Conservation (phyloP, 2,797 vertebrate genomes). For the Xenentodon cancila region DNA sequence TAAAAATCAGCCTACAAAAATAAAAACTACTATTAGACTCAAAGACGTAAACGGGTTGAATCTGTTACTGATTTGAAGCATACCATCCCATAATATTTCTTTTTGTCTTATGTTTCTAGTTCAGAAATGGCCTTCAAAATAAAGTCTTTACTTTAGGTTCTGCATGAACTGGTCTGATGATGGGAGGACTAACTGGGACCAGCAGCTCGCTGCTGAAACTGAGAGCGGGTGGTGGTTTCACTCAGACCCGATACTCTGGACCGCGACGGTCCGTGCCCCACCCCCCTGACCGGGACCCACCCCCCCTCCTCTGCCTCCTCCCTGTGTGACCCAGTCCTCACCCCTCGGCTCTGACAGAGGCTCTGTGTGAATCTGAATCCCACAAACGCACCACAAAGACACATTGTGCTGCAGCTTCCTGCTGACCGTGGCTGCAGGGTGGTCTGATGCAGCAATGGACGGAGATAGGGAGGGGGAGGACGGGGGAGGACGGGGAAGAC, state of each 20-base stretch:
- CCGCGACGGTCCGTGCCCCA: background rate
- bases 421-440: constrained; percentile 20
- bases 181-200: background rate
- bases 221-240: background rate
- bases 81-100: no score
- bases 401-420: constrained; percentile 57
- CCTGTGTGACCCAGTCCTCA: background rate
- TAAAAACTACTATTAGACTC: no score
- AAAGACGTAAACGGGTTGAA: no score
- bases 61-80: no score
- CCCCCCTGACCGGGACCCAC: background rate
- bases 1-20: no score
- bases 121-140: no score
- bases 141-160: no score
- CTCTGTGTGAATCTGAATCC: constrained; percentile 43
- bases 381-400: constrained; percentile 51
- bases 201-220: background rate
- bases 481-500: background rate
- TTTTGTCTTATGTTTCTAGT: no score
- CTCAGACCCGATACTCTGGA: no score
- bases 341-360: constrained; percentile 26
- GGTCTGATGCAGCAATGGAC: constrained; percentile 16
- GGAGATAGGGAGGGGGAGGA: constrained; percentile 10
- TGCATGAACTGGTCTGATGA: no score
- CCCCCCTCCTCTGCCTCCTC: background rate